Percentiles rank a stretch among this genome's conserved stretches.
These are phyloP conservation scores for Drosophila diplacantha DNA, from an alignment of 2,888 invertebrate species.

Conservation along the genomic window DNA sequence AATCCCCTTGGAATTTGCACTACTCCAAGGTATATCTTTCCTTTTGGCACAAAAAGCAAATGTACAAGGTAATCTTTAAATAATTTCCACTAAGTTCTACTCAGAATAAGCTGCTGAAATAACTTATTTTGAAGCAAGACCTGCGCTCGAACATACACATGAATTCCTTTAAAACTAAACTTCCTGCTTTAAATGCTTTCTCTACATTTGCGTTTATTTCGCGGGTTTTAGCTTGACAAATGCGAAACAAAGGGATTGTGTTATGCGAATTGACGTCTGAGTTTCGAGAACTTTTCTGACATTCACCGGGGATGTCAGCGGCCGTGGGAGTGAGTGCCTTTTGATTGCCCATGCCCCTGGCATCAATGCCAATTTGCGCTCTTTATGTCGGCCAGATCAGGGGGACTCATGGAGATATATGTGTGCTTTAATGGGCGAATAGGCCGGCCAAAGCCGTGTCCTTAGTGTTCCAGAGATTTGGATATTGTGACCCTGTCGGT, in stretches of 20 bases:
- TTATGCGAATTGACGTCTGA: slow-evolving; percentile 24
- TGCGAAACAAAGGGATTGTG: slow-evolving; percentile 12
- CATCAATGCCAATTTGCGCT: slow-evolving; percentile 12
- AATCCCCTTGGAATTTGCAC: too few relatives aligned
- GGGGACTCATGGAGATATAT: not conserved
- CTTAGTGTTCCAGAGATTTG: slow-evolving; percentile 7
- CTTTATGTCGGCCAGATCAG: not conserved
- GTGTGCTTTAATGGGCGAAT: slow-evolving; percentile 5
- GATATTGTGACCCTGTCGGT: slow-evolving; percentile 10
- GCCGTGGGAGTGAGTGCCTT: not conserved
- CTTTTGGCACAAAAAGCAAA: too few relatives aligned
- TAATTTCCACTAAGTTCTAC: too few relatives aligned
- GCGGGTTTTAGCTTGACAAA: not conserved
- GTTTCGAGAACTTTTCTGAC: slow-evolving; percentile 16
- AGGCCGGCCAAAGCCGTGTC: slow-evolving; percentile 2
- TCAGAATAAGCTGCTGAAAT: too few relatives aligned
- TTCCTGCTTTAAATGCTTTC: not conserved
- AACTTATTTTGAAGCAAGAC: too few relatives aligned
- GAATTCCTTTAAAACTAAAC: not conserved
- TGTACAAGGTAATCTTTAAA: too few relatives aligned
- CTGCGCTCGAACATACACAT: too few relatives aligned
- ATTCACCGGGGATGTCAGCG: not conserved
- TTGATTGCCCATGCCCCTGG: slow-evolving; percentile 5
- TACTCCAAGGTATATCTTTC: too few relatives aligned
- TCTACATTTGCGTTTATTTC: not conserved